Base-by-base conservation (phyloP, 2,797 vertebrate genomes). In the Emydoidea blandingii region DNA sequence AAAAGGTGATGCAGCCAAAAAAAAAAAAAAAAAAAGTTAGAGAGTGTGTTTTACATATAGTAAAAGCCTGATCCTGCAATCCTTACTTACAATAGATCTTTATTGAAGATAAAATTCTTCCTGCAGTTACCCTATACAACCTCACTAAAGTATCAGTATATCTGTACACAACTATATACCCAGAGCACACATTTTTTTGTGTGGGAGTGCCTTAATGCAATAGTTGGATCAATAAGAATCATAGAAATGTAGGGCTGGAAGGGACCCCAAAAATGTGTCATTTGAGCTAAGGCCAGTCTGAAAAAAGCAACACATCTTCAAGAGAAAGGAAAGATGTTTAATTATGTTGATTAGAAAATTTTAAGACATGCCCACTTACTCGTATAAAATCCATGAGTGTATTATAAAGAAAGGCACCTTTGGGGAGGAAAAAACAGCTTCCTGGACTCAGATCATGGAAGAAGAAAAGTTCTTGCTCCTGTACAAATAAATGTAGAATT, bases 381-480 rank as follows among this genome's bases (percentile, higher is more conserved):
- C 98, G 98, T 98, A 99, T 99, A 97, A 99, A 99, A 88, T 99
- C 98, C 1, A 97, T 96, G 2, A 99, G 99, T 0, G 99, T 99
- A 95, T 99, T 99, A 98, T 99, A 99, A 97, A 99, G 97, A 97
- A 98, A 98, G 91, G 99, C 99, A 81, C 99, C 99, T 25, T 98
- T 98, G 3, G 99, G 99, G 83, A 99, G 98, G 91, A 99, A 99
- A 96, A 99, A 99, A 89, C 99, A 99, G 94, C 99, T 99, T 88
- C 99, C 99, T 1, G 99, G 99, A 96, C 99, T 99, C 96, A 99
- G 97, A 85, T 99, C 99, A 5, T 99, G 99, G 96, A 99, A 99
- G 97, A 99, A 99, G 98, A 99, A 99, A 86, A 99, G 98, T 56
- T 99, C 99, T 93, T 99, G 99, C 57, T 99, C 99, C 99, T 99